Conservation (phyloP, 2,888 invertebrate genomes). For the Dione juno region DNA sequence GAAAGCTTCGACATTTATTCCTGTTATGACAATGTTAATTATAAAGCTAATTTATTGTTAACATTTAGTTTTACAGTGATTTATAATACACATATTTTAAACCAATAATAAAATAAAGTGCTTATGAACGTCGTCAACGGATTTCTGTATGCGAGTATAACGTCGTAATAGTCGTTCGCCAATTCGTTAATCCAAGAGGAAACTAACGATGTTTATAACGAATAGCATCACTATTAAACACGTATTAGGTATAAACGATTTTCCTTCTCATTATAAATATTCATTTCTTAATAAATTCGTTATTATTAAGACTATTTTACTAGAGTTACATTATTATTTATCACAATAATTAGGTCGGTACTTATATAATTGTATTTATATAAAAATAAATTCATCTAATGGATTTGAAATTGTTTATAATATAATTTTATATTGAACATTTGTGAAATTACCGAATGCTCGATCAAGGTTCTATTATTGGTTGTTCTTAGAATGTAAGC, state of each 20-base stretch:
- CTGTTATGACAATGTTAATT: background rate
- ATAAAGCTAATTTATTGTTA: too few relatives aligned
- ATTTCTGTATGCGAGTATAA: background rate
- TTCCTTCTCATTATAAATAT: conserved; percentile 9
- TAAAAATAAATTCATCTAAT: background rate
- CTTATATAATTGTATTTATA: too few relatives aligned
- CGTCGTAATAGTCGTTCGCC: conserved; percentile 12
- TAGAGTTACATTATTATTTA: too few relatives aligned
- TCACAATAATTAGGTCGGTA: too few relatives aligned
- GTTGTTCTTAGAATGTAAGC: conserved; percentile 55
- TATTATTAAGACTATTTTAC: background rate
- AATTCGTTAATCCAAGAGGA: conserved; percentile 20
- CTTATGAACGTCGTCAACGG: conserved; percentile 18
- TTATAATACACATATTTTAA: background rate
- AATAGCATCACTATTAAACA: background rate
- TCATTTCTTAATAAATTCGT: background rate
- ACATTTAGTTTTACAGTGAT: background rate
- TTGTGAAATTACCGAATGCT: conserved; percentile 8
- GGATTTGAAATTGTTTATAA: background rate
- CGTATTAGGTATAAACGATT: background rate
- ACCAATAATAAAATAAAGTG: background rate
- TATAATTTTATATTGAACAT: background rate
- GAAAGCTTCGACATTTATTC: background rate
- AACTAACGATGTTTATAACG: conserved; percentile 22
- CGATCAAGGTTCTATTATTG: conserved; percentile 45